Conservation (phyloP, 92 coral and sea anemone genomes). For the Porites evermanni region DNA sequence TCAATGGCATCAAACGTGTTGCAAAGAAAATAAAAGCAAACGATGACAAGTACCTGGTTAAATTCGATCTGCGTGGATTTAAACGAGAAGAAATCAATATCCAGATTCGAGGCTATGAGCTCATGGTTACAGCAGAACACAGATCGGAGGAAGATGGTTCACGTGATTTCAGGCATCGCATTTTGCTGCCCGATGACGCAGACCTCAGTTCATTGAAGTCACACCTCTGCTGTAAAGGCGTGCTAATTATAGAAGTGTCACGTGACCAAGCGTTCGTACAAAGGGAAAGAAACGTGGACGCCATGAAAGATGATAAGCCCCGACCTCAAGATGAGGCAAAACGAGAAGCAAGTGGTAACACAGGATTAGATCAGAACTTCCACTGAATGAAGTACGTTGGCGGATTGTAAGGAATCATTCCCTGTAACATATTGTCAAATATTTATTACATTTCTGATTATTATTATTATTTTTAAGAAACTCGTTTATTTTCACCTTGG, state of each 20-base stretch:
- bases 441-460: too few species aligned
- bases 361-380: not conserved
- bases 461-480: too few species aligned
- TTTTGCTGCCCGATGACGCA: slow-evolving; percentile 60
- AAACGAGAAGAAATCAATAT: slow-evolving; percentile 59
- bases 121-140: slow-evolving; percentile 54
- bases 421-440: too few species aligned
- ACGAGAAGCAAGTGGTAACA: not conserved
- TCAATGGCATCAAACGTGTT: slow-evolving; percentile 34
- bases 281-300: slow-evolving; percentile 23
- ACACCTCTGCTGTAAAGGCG: slow-evolving; percentile 49
- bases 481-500: too few species aligned
- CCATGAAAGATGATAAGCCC: slow-evolving; percentile 13
- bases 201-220: slow-evolving; percentile 57
- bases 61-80: slow-evolving; percentile 53
- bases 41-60: slow-evolving; percentile 35
- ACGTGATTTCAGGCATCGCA: slow-evolving; percentile 49
- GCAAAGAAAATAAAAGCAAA: slow-evolving; percentile 32
- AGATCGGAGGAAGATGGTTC: slow-evolving; percentile 42
- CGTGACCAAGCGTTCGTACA: slow-evolving; percentile 25
- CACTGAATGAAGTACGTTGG: not conserved
- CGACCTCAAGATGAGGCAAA: not conserved
- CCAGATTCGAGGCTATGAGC: slow-evolving; percentile 52
- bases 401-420: not conserved
- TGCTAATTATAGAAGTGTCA: slow-evolving; percentile 54